Percentiles rank a stretch among this genome's conserved stretches.
These are phyloP conservation scores for Furcula furcula DNA, from an alignment of 2,888 invertebrate species.

Conservation along the genomic window DNA sequence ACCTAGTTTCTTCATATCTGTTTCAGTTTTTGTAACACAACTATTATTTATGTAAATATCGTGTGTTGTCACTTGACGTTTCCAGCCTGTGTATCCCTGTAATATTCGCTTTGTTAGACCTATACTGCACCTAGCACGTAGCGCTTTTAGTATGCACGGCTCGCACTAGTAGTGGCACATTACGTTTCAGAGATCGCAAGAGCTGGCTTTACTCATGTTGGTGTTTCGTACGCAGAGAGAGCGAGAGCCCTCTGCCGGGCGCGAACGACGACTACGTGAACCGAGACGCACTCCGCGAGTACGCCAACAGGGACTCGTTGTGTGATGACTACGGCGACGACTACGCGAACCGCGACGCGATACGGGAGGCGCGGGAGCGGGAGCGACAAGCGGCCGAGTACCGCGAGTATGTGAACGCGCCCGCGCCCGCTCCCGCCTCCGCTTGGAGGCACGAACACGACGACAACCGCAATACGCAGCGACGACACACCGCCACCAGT, in stretches of 20 bases:
- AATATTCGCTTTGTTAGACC: too few relatives aligned
- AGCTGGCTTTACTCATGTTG: conserved; percentile 74
- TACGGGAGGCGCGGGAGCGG: conserved; percentile 69
- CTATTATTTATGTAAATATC: too few relatives aligned
- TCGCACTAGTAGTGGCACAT: conserved; percentile 53
- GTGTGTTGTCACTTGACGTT: too few relatives aligned
- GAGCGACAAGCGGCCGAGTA: conserved; percentile 66
- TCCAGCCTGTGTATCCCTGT: too few relatives aligned
- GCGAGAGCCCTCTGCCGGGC: conserved; percentile 68
- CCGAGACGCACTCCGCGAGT: conserved; percentile 67
- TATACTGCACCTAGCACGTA: conserved; percentile 24
- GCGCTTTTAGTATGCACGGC: conserved; percentile 40
- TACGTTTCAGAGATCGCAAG: conserved; percentile 69
- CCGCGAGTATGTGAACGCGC: conserved; percentile 77
- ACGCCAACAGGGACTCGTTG: conserved; percentile 71
- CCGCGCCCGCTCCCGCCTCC: too few relatives aligned
- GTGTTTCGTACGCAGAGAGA: conserved; percentile 78
- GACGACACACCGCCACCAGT: conserved; percentile 62
- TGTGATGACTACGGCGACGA: conserved; percentile 77
- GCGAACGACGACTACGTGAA: conserved; percentile 75
- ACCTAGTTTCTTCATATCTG: too few relatives aligned
- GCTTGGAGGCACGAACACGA: conserved; percentile 63
- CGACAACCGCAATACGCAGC: conserved; percentile 69
- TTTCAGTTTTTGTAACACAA: too few relatives aligned
- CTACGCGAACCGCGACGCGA: conserved; percentile 76